Conservation (phyloP, 1,140 invertebrate genomes). For the Hyposmocoma kahamanoa region DNA sequence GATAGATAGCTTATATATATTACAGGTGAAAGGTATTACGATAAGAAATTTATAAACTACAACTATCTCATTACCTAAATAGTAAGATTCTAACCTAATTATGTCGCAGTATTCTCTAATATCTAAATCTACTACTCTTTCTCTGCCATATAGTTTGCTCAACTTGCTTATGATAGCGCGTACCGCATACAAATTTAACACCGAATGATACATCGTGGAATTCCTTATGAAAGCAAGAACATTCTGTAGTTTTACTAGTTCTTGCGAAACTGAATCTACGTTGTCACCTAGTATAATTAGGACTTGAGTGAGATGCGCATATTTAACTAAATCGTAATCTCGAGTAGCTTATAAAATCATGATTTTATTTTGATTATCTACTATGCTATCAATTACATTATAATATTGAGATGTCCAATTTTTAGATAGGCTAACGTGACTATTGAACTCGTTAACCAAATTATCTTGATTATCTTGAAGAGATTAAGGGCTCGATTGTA, state of each 20-base stretch:
- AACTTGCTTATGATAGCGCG: constrained; percentile 9
- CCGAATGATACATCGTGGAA: background rate
- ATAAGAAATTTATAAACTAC: constrained; percentile 19
- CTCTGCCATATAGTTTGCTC: constrained; percentile 8
- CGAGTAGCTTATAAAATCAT: background rate
- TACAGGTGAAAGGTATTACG: constrained; percentile 7
- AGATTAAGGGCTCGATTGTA: constrained; percentile 16
- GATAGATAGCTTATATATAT: constrained; percentile 16
- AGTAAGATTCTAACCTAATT: constrained; percentile 22
- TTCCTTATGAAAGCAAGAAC: background rate
- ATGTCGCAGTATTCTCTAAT: constrained; percentile 18
- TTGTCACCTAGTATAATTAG: background rate
- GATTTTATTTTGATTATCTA: constrained; percentile 15
- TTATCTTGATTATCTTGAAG: constrained; percentile 15
- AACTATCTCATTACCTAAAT: constrained; percentile 12
- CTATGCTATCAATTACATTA: constrained; percentile 9
- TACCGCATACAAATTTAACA: background rate
- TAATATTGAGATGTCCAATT: constrained; percentile 13
- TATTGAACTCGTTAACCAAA: constrained; percentile 14
- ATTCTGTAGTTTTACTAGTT: background rate
- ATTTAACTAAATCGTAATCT: constrained; percentile 6
- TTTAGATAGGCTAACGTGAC: constrained; percentile 19
- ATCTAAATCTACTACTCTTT: constrained; percentile 14
- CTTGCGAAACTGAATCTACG: background rate
- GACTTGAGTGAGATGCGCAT: background rate